These are phyloP conservation scores for Glaucidium brasilianum DNA, from an alignment of 2,113 vertebrate species.

Conservation along the genomic window DNA sequence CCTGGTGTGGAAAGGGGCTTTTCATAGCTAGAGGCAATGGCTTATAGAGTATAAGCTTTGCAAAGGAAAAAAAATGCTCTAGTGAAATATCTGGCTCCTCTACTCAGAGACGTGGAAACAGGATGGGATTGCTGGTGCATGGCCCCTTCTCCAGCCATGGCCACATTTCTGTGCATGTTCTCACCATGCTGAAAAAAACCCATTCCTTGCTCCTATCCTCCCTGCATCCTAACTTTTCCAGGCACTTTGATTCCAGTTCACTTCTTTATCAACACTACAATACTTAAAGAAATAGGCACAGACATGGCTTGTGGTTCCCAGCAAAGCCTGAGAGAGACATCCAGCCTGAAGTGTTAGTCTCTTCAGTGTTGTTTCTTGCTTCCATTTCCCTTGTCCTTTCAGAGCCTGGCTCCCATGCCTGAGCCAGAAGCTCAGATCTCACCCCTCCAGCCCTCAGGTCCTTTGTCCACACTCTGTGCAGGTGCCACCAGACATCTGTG, in stretches of 20 bases:
- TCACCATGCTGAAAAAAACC: background rate
- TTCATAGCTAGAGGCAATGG: background rate
- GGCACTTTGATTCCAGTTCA: background rate
- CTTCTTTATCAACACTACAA: background rate
- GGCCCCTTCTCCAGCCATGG: background rate
- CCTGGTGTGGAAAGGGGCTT: background rate
- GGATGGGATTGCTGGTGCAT: background rate
- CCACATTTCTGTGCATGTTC: background rate
- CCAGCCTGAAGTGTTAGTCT: background rate
- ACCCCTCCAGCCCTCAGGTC: fast-evolving
- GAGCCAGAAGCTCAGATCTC: background rate
- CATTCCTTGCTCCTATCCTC: background rate
- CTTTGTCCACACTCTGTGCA: background rate
- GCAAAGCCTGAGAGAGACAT: background rate
- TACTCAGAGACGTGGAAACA: background rate
- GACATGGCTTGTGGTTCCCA: background rate
- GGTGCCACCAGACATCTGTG: background rate
- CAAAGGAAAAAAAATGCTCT: background rate
- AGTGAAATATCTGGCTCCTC: background rate
- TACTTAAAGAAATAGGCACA: background rate
- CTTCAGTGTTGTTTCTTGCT: background rate
- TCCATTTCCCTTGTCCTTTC: background rate
- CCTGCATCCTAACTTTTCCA: background rate
- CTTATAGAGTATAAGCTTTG: background rate
- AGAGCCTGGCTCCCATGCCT: background rate